Evolutionary conservation across 2,797 vertebrate species (phyloP), one percentile per base, ranked within the genome.

Genomic region (Lepus oiostolus): DNA sequence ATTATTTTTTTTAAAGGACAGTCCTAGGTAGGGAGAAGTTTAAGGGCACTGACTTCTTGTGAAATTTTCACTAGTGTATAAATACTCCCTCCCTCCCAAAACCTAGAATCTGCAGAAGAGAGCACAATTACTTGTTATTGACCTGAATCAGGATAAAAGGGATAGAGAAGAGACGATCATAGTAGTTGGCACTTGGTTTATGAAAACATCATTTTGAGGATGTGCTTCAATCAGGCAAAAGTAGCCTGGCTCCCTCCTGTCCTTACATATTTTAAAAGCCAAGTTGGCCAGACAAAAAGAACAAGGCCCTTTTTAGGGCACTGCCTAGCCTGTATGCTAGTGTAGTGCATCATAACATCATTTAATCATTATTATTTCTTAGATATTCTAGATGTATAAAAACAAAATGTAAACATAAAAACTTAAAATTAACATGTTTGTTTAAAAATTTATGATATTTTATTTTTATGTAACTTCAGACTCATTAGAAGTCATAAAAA

Each of bases 211-310:
- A 95, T 97, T 98, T 91, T 63, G 95, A 95, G 97, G 90, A 96
- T 97, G 95, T 97, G 96, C 95, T 96, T 97, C 97, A 97, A 97
- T 97, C 97, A 96, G 96, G 95, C 96, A 97, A 97, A 98, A 97
- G 97, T 94, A 97, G 97, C 96, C 92, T 94, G 93, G 97, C 94
- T 96, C 96, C 83, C 91, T 90, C 28, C 5, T 72, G 26, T 91
- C 35, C 85, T 91, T 97, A 95, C 97, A 96, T 98, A 97, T 97
- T 98, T 98, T 96, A 98, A 97, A 97, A 96, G 95, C 93, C 93
- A 96, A 62, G 77, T 79, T 88, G 94, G 96, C 96, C 94, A 95
- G 96, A 96, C 91, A 93, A 95, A 97, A 96, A 96, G 95, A 97
- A 90, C 88, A 94, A 95, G 90, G 19, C 8, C 35, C 42, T 85